Conservation (phyloP, 2,797 vertebrate genomes). For the Malurus splendens region DNA sequence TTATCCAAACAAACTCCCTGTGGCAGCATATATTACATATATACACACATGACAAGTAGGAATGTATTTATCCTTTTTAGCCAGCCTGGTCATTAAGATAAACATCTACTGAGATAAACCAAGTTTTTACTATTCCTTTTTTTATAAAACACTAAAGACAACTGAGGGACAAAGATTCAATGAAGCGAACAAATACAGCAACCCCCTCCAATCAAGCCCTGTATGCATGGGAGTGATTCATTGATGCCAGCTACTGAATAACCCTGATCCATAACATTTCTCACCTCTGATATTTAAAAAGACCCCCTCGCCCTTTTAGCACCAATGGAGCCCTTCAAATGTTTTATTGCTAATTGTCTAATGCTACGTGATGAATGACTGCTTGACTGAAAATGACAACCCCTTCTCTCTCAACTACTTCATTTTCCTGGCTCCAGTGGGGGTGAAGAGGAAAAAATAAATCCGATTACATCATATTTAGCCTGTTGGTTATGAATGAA, state of each 20-base stretch:
- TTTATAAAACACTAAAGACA: conserved; percentile 32
- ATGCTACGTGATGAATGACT: conserved; percentile 29
- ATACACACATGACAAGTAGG: conserved; percentile 24
- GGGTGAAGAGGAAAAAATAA: conserved; percentile 63
- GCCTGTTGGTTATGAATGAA: conserved; percentile 26
- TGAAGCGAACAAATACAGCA: conserved; percentile 4
- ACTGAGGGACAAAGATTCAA: conserved; percentile 35
- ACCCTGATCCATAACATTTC: conserved; percentile 17
- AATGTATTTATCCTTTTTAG: conserved; percentile 13
- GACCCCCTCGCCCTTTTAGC: not conserved
- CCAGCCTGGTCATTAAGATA: conserved; percentile 17
- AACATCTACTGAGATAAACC: conserved; percentile 51
- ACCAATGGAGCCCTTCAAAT: not conserved
- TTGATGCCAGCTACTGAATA: conserved; percentile 40
- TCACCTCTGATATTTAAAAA: conserved; percentile 47
- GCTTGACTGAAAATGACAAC: conserved; percentile 53
- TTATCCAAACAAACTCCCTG: conserved; percentile 44
- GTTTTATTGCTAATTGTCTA: conserved; percentile 63
- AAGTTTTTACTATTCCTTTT: not conserved
- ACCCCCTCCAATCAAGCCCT: not conserved
- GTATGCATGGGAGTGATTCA: conserved; percentile 37
- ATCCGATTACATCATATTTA: conserved; percentile 57
- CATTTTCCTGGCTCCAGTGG: conserved; percentile 52
- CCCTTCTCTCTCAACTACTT: conserved; percentile 51
- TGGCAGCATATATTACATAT: conserved; percentile 34